Evolutionary conservation across 1,140 invertebrate species (phyloP), one percentile per base, ranked within the genome.

Genomic region (Batillaria attramentaria): DNA sequence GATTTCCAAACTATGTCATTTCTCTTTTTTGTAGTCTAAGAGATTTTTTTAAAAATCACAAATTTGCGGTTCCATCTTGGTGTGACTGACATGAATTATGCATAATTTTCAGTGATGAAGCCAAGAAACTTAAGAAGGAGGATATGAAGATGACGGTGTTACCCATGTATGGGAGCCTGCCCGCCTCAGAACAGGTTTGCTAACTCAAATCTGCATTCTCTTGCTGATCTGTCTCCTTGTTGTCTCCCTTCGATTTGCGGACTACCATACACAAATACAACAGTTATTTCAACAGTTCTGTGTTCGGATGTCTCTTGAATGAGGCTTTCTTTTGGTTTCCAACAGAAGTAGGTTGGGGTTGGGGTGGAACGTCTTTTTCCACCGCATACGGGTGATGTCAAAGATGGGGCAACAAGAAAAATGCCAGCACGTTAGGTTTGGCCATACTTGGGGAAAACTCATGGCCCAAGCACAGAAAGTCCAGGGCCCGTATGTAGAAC

Each of bases 161-260:
- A 28, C 95, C 98, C 3, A 95, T 99, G 94, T 98, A 99, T 90
- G 97, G 97, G 31, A 95, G 96, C 76, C 91, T 99, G 72, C 94
- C 96, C 0, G 93, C 95, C 84, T 92, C 94, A 57, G 96, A 97
- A 82, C 92, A 92, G 85, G 90, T 91, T 24, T 68, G 28, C 43
- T 78, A 33, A 42, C n/a, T 79, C 31, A n/a, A n/a, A 18, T 20
- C 20, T 20, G 28, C 39, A 5, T 43, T 33, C 33, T 33, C 28
- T 42, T 35, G 0, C 37, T 20, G 8, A 70, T 28, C 46, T 50
- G 46, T 50, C 24, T 50, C 46, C n/a, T n/a, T n/a, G n/a, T n/a
- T n/a, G n/a, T n/a, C n/a, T n/a, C n/a, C n/a, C n/a, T n/a, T n/a
- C n/a, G n/a, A n/a, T n/a, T n/a, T n/a, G n/a, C n/a, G n/a, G n/a